Percentiles rank a stretch among this genome's conserved stretches.
phyloP scores from a whole-genome alignment of 1,140 invertebrate genomes.

The Riptortus pedestris region DNA sequence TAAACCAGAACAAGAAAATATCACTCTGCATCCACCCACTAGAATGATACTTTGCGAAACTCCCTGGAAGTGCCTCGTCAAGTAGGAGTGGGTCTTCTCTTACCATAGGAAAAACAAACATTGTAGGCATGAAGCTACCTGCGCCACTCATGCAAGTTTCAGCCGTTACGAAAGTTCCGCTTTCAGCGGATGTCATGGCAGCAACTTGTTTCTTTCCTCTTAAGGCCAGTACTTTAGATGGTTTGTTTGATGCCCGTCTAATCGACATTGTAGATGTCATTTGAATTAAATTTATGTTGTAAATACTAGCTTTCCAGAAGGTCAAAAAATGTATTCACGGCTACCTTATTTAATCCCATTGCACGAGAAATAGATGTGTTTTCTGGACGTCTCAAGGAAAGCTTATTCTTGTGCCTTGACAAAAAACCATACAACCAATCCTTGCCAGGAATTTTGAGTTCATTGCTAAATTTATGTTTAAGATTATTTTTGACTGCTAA shows the following conservation, averaged over 20 bases:
- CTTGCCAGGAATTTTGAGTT: neutral
- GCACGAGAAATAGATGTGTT: neutral
- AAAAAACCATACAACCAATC: constrained; percentile 20
- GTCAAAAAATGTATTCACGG: neutral
- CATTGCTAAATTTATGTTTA: neutral
- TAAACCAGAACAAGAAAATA: constrained; percentile 26
- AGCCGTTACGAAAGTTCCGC: constrained; percentile 34
- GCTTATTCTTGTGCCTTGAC: neutral
- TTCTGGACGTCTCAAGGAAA: neutral
- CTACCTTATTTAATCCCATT: neutral
- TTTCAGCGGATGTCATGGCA: constrained; percentile 34
- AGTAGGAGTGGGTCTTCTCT: constrained; percentile 31
- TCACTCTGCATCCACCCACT: constrained; percentile 38
- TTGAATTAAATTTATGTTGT: neutral
- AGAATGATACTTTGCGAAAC: too few relatives aligned
- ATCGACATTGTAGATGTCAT: neutral
- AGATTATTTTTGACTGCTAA: neutral
- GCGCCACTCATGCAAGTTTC: constrained; percentile 36
- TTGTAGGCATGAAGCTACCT: constrained; percentile 37
- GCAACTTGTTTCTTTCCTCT: neutral
- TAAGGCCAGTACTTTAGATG: neutral
- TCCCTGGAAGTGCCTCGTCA: constrained; percentile 31
- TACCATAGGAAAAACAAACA: constrained; percentile 38
- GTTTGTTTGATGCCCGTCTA: neutral
- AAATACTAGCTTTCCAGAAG: neutral